phyloP scores from a whole-genome alignment of 2,797 vertebrate genomes.

The Pterois miles region DNA sequence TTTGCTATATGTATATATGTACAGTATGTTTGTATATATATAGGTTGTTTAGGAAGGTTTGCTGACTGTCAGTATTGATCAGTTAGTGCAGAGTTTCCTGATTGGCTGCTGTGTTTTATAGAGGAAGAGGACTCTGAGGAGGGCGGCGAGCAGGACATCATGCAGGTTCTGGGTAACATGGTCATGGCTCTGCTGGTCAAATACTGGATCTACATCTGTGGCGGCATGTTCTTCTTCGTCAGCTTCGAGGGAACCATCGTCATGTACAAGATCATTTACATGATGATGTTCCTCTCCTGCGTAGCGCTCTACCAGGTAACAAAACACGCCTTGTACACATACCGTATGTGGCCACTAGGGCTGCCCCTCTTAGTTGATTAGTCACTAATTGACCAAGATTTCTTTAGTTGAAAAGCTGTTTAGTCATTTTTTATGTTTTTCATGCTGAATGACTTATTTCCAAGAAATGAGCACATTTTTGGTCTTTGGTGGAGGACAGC shows the following conservation, averaged over 20 bases:
- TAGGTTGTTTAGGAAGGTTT: neutral
- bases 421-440: too few species aligned
- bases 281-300: slow-evolving; percentile 98
- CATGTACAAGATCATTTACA: slow-evolving; percentile 99
- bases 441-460: too few species aligned
- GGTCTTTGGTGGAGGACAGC: too few species aligned
- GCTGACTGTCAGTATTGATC: neutral
- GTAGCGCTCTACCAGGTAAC: slow-evolving; percentile 96
- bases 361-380: too few species aligned
- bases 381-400: too few species aligned
- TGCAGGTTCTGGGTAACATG: slow-evolving; percentile 94
- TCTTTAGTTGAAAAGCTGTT: too few species aligned
- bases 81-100: neutral
- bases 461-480: too few species aligned
- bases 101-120: slow-evolving; percentile 60
- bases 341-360: neutral
- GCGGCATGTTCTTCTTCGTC: slow-evolving; percentile 99
- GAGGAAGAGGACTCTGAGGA: slow-evolving; percentile 81
- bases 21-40: neutral
- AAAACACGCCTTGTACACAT: neutral
- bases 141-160: slow-evolving; percentile 89
- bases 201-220: slow-evolving; percentile 98
- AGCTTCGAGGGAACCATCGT: slow-evolving; percentile 97
- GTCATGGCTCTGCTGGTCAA: slow-evolving; percentile 96
- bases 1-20: neutral